These are phyloP conservation scores for Brachionus paranguensis DNA, from an alignment of 1,140 invertebrate species.

Conservation along the genomic window DNA sequence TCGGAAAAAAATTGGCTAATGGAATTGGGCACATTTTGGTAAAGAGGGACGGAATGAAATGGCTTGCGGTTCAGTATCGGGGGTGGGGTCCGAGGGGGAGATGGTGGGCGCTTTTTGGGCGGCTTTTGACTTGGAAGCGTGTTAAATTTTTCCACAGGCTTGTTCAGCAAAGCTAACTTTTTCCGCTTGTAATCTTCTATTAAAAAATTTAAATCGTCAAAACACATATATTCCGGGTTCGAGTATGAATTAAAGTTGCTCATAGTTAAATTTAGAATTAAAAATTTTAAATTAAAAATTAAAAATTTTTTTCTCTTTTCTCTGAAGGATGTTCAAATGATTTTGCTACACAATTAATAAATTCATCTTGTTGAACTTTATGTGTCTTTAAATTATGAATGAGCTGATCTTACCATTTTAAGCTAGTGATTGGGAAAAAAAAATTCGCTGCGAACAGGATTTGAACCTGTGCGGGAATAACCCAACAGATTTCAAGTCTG, in stretches of 20 bases:
- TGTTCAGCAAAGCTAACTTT: not conserved
- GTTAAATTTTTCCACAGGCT: not conserved
- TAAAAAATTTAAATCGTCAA: not conserved
- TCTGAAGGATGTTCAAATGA: not conserved
- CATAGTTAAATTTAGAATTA: not conserved
- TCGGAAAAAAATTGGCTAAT: not conserved
- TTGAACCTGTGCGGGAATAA: slow-evolving; percentile 34
- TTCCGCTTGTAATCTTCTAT: not conserved
- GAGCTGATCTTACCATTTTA: not conserved
- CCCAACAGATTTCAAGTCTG: slow-evolving; percentile 35
- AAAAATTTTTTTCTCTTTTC: not conserved
- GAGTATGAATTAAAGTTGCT: not conserved
- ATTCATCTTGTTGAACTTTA: slow-evolving; percentile 21
- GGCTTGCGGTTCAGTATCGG: not conserved
- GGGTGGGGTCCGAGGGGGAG: not conserved
- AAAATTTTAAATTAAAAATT: not conserved
- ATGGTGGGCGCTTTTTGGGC: slow-evolving; percentile 6
- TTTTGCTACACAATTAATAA: not conserved
- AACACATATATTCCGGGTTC: slow-evolving; percentile 9
- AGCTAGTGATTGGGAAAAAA: not conserved
- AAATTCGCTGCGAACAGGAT: slow-evolving; percentile 37
- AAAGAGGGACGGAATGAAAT: not conserved
- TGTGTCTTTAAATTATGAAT: not conserved
- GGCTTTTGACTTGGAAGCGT: not conserved
- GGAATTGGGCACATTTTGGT: not conserved